These are phyloP conservation scores for Linyphia triangularis DNA, from an alignment of 2,888 invertebrate genomes.

Conservation along the genomic window DNA sequence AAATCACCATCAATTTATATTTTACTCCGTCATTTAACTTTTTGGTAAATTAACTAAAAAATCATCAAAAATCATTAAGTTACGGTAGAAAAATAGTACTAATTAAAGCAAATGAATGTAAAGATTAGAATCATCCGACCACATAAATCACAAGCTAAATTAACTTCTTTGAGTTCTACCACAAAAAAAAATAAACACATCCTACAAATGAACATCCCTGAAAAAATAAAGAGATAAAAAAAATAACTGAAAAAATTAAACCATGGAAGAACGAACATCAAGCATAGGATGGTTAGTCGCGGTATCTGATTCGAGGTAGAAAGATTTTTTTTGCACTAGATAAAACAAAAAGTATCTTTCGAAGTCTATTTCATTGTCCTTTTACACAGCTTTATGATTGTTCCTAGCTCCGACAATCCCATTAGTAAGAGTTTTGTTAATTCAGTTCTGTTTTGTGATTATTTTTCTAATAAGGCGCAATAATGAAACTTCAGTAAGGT, in stretches of 20 bases:
- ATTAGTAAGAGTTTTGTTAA: conserved; percentile 35
- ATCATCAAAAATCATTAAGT: neutral
- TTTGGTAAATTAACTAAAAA: neutral
- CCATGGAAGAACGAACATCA: conserved; percentile 39
- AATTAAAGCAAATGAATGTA: conserved; percentile 57
- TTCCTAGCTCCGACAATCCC: neutral
- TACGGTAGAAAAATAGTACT: conserved; percentile 22
- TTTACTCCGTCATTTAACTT: conserved; percentile 12
- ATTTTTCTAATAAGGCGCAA: no score
- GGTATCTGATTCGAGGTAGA: conserved; percentile 5
- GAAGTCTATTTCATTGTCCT: neutral
- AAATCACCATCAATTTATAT: conserved; percentile 25
- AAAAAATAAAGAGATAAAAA: neutral
- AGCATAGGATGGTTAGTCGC: conserved; percentile 45
- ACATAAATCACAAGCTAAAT: conserved; percentile 39
- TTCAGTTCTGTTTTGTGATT: neutral
- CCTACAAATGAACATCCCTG: conserved; percentile 16
- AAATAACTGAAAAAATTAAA: conserved; percentile 8
- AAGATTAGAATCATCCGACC: conserved; percentile 41
- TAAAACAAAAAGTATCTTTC: conserved; percentile 22
- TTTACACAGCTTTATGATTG: neutral
- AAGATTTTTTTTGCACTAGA: neutral
- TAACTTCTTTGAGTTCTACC: conserved; percentile 20
- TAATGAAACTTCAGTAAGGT: no score
- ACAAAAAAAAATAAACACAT: conserved; percentile 10